Percentiles rank a stretch among this genome's conserved stretches.
These are phyloP conservation scores for Ochotona curzoniae DNA, from an alignment of 2,113 vertebrate genomes.

Conservation along the genomic window DNA sequence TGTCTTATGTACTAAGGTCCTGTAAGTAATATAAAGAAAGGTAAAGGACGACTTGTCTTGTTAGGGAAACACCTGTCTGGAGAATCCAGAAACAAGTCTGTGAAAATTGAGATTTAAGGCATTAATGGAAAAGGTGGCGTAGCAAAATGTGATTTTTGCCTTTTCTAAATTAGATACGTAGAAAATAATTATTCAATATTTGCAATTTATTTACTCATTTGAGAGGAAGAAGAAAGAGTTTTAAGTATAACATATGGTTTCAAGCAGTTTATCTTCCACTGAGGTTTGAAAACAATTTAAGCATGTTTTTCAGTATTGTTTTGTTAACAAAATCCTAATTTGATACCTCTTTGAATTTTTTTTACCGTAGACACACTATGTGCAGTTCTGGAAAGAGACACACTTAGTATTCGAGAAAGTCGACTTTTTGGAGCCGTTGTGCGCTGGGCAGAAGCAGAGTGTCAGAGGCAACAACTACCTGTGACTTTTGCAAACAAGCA, in stretches of 20 bases:
- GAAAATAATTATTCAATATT: conserved; percentile 32
- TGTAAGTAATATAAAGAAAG: conserved; percentile 17
- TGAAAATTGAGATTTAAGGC: conserved; percentile 37
- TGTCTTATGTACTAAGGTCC: neutral
- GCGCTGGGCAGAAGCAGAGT: conserved; percentile 96
- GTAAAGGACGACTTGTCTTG: neutral
- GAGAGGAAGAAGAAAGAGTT: neutral
- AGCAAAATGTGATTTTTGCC: neutral
- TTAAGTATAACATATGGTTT: neutral
- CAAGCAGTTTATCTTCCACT: conserved; percentile 14
- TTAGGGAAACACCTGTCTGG: conserved; percentile 2
- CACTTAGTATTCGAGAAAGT: conserved; percentile 95
- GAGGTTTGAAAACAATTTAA: conserved; percentile 32
- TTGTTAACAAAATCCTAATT: conserved; percentile 25
- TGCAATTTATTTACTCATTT: neutral
- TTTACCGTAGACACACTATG: conserved; percentile 92
- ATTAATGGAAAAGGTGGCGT: neutral
- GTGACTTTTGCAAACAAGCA: conserved; percentile 93
- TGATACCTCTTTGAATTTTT: conserved; percentile 36
- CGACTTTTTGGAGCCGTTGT: conserved; percentile 95
- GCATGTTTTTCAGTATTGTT: neutral
- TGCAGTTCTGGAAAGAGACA: conserved; percentile 95
- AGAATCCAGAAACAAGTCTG: neutral
- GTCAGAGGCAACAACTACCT: conserved; percentile 94
- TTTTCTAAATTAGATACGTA: neutral